Conservation (phyloP, 1,140 invertebrate species). For the Drosophila littoralis region DNA sequence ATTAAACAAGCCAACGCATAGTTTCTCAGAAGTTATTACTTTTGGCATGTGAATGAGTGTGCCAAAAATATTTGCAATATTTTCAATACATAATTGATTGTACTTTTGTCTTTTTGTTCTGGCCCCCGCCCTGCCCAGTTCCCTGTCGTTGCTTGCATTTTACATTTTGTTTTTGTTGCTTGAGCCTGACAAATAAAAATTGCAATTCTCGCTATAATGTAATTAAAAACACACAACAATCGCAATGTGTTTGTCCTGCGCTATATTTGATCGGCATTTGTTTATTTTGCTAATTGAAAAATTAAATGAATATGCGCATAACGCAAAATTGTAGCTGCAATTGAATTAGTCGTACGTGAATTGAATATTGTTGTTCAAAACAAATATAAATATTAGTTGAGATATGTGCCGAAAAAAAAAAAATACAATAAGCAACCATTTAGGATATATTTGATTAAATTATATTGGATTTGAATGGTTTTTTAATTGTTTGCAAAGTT, state of each 20-base stretch:
- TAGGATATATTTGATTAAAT: too few relatives aligned
- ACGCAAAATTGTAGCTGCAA: conserved; percentile 21
- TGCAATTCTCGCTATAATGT: conserved; percentile 35
- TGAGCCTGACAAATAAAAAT: conserved; percentile 14
- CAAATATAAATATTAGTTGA: not conserved
- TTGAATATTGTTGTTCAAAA: not conserved
- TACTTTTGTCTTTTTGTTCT: not conserved
- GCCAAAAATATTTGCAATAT: not conserved
- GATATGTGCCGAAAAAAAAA: too few relatives aligned
- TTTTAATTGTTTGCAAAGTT: too few relatives aligned
- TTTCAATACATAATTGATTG: not conserved
- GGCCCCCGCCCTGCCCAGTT: not conserved
- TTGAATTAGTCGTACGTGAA: conserved; percentile 18
- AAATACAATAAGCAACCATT: too few relatives aligned
- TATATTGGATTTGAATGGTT: too few relatives aligned
- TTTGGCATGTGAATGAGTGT: too few relatives aligned
- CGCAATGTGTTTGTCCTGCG: conserved; percentile 5
- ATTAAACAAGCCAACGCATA: too few relatives aligned
- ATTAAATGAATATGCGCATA: conserved; percentile 44
- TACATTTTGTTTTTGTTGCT: too few relatives aligned
- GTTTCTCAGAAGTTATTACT: too few relatives aligned
- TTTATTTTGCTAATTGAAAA: conserved; percentile 66
- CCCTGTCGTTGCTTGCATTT: too few relatives aligned
- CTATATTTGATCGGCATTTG: conserved; percentile 14
- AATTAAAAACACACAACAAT: conserved; percentile 34